Base-by-base conservation (phyloP, 37 sponge, comb jelly and placozoan genomes). In the Eunapius fragilis region DNA sequence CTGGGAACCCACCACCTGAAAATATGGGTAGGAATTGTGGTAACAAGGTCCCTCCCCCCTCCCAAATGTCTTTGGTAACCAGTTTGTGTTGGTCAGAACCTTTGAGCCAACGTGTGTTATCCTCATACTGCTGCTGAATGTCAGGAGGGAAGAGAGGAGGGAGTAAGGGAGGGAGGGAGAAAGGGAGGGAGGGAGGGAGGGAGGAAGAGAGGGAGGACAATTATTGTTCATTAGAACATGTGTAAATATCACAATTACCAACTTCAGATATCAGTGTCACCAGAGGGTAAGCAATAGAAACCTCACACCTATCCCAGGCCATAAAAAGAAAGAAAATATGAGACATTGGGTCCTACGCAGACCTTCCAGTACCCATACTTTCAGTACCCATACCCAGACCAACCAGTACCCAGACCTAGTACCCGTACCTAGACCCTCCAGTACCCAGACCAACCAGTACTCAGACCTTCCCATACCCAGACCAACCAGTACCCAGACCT, bases 1-100 rank as follows among this genome's bases (percentile, higher is more conserved):
- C 73, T 94, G 94, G 10, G 99, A 98, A 6, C 99, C 99, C 24
- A 98, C 99, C 74, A 98, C 96, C 95, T 94, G 24, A 0, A 23
- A 31, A 27, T 0, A 38, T n/a, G 41, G 24, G 41, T n/a, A 19
- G 30, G 73, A 72, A 12, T 17, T 24, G 77, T 76, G 77, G 31
- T 11, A 12, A 36, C 7, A 12, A 37, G 36, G 5, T 10, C 10
- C 36, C 73, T 32, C 22, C 31, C 12, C 25, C 41, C 48, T 25
- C 69, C 9, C 30, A 17, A 13, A 26, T 33, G 70, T 50, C n/a
- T 9, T 74, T 3, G 38, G 68, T 74, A 94, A n/a, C 98, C 88
- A 96, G 83, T 72, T 98, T 75, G 80, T 98, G 93, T 31, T 93
- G 83, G 14, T 75, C 87, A 17, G 99, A 95, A 69, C 94, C 95